These are phyloP conservation scores for Teleopsis dalmanni DNA, from an alignment of 1,140 invertebrate genomes.

Conservation along the genomic window DNA sequence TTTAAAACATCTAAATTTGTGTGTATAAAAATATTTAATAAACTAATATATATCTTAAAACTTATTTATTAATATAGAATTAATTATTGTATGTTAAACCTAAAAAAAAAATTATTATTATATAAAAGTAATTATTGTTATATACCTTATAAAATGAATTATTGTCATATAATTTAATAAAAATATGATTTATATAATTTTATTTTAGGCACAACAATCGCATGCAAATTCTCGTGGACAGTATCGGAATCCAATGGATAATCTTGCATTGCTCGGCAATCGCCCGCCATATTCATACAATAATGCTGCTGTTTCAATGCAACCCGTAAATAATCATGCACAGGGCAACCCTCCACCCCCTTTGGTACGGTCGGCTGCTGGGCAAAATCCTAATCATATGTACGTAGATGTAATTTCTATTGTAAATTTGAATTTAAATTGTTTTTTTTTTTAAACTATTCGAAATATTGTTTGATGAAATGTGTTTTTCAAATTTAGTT, in stretches of 20 bases:
- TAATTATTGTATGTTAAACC: too few species aligned
- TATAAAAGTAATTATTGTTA: too few species aligned
- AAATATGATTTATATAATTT: neutral
- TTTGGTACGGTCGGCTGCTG: slow-evolving; percentile 35
- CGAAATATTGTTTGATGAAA: slow-evolving; percentile 10
- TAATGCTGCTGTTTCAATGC: slow-evolving; percentile 39
- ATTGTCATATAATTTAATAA: neutral
- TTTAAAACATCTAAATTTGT: too few species aligned
- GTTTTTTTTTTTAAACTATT: neutral
- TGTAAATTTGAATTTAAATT: neutral
- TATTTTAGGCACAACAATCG: slow-evolving; percentile 26
- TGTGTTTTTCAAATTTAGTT: slow-evolving; percentile 21
- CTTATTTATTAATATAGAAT: too few species aligned
- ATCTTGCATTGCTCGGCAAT: slow-evolving; percentile 33
- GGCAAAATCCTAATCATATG: slow-evolving; percentile 30
- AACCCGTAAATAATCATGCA: slow-evolving; percentile 32
- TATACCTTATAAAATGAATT: neutral
- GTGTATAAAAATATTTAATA: too few species aligned
- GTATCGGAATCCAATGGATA: slow-evolving; percentile 38
- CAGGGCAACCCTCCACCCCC: slow-evolving; percentile 37
- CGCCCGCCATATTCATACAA: slow-evolving; percentile 35
- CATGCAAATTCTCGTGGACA: slow-evolving; percentile 32
- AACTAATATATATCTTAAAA: too few species aligned
- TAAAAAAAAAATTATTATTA: too few species aligned
- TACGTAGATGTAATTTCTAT: slow-evolving; percentile 21